phyloP scores from a whole-genome alignment of 2,797 vertebrate genomes.

The Botia almorhae region DNA sequence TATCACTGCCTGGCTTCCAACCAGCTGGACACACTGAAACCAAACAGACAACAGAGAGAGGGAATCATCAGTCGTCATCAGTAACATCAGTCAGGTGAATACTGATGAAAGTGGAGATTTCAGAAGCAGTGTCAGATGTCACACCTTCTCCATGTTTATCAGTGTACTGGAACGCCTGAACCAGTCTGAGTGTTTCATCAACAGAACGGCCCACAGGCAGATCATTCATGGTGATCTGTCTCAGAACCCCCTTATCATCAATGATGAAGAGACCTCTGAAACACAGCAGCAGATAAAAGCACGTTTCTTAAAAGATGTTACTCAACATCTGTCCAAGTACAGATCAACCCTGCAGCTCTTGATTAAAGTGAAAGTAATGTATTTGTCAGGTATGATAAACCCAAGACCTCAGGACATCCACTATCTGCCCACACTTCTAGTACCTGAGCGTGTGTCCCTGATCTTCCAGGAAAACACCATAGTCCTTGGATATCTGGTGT shows the following conservation, averaged over 20 bases:
- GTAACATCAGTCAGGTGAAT: background rate
- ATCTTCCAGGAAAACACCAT: constrained; percentile 95
- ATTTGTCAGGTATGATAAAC: background rate
- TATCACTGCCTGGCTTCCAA: constrained; percentile 98
- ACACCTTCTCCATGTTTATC: constrained; percentile 98
- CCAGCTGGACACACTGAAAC: constrained; percentile 93
- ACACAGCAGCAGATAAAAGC: background rate
- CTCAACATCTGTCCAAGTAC: background rate
- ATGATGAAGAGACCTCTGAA: constrained; percentile 97
- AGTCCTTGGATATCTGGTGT: constrained; percentile 96
- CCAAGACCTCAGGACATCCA: no score
- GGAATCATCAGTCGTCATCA: no score
- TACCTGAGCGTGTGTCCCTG: constrained; percentile 95
- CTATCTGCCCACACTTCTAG: background rate
- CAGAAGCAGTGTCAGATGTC: background rate
- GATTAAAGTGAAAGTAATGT: no score
- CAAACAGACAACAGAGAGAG: constrained; percentile 20
- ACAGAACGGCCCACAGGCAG: constrained; percentile 97
- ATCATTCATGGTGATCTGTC: constrained; percentile 99
- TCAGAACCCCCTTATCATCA: constrained; percentile 90
- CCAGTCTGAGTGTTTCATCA: constrained; percentile 94
- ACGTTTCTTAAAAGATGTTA: background rate
- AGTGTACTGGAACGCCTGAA: constrained; percentile 98
- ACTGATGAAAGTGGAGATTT: background rate
- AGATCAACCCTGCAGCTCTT: background rate